A percentile compares a stretch with the other conserved stretches of the same genome.
Evolutionary conservation across 2,888 invertebrate genomes (phyloP).

Genomic region (Archips crataeganus): DNA sequence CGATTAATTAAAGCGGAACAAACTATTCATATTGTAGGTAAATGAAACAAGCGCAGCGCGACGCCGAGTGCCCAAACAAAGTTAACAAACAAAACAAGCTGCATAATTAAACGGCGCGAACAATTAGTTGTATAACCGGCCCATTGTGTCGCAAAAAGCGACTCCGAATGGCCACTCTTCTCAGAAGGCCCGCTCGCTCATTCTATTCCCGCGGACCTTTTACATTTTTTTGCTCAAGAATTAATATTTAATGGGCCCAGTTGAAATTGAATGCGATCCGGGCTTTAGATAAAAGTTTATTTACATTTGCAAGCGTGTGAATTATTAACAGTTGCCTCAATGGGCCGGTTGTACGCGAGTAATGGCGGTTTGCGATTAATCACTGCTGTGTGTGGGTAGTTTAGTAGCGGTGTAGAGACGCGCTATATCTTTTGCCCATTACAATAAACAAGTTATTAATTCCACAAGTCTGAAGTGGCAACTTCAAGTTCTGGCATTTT

Average conservation of each 20-base stretch:
- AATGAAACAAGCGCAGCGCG: slow-evolving; percentile 19
- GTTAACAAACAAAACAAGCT: slow-evolving; percentile 45
- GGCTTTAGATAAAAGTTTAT: slow-evolving; percentile 66
- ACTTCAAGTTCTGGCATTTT: neutral
- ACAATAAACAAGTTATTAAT: neutral
- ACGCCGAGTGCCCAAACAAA: slow-evolving; percentile 41
- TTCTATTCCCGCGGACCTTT: slow-evolving; percentile 60
- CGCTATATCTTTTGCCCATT: neutral
- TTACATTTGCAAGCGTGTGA: slow-evolving; percentile 62
- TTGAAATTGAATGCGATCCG: slow-evolving; percentile 70
- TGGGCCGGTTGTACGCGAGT: slow-evolving; percentile 35
- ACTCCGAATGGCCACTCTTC: slow-evolving; percentile 65
- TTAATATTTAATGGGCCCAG: slow-evolving; percentile 76
- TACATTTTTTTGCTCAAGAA: slow-evolving; percentile 67
- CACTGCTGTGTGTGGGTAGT: slow-evolving; percentile 23
- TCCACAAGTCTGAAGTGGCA: neutral
- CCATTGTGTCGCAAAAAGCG: slow-evolving; percentile 59
- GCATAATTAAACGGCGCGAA: slow-evolving; percentile 48
- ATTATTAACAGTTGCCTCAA: slow-evolving; percentile 50
- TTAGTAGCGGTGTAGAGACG: slow-evolving; percentile 1
- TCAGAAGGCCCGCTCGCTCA: slow-evolving; percentile 72
- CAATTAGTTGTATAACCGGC: slow-evolving; percentile 47
- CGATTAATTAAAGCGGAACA: slow-evolving; percentile 22
- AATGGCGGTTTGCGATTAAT: slow-evolving; percentile 29
- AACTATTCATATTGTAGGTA: slow-evolving; percentile 25